Conservation (phyloP, 2,113 vertebrate species). For the Chaetops frenatus region DNA sequence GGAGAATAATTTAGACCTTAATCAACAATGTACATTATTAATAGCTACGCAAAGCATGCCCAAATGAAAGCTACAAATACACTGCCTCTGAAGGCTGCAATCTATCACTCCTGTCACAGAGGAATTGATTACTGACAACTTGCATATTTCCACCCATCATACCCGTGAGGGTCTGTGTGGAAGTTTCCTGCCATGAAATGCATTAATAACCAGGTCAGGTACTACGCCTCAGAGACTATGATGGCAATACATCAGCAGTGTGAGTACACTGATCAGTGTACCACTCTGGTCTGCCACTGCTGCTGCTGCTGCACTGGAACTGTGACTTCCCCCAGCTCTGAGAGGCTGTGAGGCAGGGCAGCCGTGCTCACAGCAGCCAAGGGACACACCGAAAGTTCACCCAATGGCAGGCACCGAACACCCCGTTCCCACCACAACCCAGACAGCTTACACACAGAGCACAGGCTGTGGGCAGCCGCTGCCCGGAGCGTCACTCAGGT, state of each 20-base stretch:
- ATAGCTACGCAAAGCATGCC: background rate
- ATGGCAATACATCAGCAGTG: background rate
- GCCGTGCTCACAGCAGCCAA: rapidly evolving
- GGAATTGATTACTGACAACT: background rate
- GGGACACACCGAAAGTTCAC: rapidly evolving
- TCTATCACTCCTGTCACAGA: background rate
- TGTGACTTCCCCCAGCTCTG: background rate
- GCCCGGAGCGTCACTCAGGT: rapidly evolving
- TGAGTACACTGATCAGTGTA: background rate
- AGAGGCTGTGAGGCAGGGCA: background rate
- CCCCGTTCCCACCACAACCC: rapidly evolving
- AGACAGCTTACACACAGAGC: rapidly evolving
- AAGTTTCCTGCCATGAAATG: background rate
- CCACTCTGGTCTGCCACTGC: background rate
- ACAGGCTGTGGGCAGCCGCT: background rate
- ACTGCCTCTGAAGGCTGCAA: background rate
- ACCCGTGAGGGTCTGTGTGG: background rate
- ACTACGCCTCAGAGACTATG: background rate
- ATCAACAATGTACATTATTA: background rate
- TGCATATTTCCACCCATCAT: background rate
- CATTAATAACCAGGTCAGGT: background rate
- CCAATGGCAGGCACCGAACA: rapidly evolving
- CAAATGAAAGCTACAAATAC: background rate
- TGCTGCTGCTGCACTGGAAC: background rate
- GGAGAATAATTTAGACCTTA: background rate